Conservation (phyloP, 1,140 invertebrate genomes). For the Saxidomus purpurata region DNA sequence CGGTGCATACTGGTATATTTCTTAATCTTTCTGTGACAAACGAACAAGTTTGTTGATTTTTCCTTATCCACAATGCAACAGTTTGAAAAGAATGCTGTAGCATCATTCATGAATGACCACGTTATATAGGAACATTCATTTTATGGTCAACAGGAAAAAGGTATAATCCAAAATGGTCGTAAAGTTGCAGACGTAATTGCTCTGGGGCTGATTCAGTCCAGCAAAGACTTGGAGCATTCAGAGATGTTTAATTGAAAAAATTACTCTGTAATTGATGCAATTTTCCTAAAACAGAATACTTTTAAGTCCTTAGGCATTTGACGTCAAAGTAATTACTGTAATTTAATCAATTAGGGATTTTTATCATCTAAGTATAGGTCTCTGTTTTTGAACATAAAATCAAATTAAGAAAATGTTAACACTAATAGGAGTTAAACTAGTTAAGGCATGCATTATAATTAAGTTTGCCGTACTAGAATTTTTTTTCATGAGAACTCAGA, state of each 20-base stretch:
- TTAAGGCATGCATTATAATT: too few relatives aligned
- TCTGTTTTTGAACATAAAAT: not conserved
- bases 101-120: too few relatives aligned
- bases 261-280: slow-evolving; percentile 8
- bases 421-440: not conserved
- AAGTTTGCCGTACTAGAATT: too few relatives aligned
- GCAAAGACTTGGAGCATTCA: not conserved
- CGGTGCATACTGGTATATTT: too few relatives aligned
- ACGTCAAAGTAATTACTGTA: not conserved
- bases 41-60: too few relatives aligned
- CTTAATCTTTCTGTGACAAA: too few relatives aligned
- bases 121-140: too few relatives aligned
- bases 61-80: too few relatives aligned
- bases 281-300: slow-evolving; percentile 3
- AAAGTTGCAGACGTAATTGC: not conserved
- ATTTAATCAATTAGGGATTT: not conserved
- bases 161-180: not conserved
- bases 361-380: too few relatives aligned
- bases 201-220: not conserved
- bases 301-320: not conserved
- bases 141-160: too few relatives aligned
- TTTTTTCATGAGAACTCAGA: too few relatives aligned
- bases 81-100: too few relatives aligned
- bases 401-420: not conserved
- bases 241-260: not conserved